Evolutionary conservation across 2,888 invertebrate species (phyloP), one percentile per base, ranked within the genome.

Genomic region (Oithona nana): DNA sequence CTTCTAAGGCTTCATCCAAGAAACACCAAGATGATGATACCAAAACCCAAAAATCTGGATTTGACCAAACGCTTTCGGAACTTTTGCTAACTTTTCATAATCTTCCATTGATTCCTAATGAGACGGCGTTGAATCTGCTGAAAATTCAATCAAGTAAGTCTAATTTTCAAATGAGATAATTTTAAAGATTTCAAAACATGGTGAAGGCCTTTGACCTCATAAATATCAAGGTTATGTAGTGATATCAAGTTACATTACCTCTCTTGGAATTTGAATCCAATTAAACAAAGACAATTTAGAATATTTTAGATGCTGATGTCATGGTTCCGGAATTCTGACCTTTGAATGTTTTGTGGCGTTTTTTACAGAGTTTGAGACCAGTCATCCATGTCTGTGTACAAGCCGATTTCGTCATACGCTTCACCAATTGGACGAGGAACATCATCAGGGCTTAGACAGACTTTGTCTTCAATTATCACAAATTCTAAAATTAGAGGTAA

Each of bases 301-400:
- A n/a, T n/a, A n/a, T n/a, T n/a, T n/a, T n/a, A n/a, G n/a, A n/a
- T n/a, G n/a, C n/a, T n/a, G n/a, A n/a, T n/a, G n/a, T n/a, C n/a
- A n/a, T n/a, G n/a, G n/a, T n/a, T n/a, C n/a, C n/a, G n/a, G n/a
- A n/a, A n/a, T n/a, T n/a, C n/a, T n/a, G n/a, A n/a, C n/a, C n/a
- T n/a, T n/a, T n/a, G n/a, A n/a, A n/a, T n/a, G n/a, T n/a, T n/a
- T n/a, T n/a, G n/a, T n/a, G n/a, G n/a, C n/a, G n/a, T 49, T 49
- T 4, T 49, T 22, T 22, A 20, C 54, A 54, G 54, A 54, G 11
- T 54, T 24, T 26, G 24, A 24, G 11, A 16, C 22, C 24, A 26
- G 26, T 16, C 54, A 54, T 54, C 54, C 54, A 4, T 54, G 54
- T 54, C 3, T 54, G 54, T 54, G 54, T 26, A 54, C 54, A 20